A percentile compares a stretch with the other conserved stretches of the same genome.
Evolutionary conservation across 1,140 invertebrate species (phyloP).

Genomic region (Drosophila biarmipes): DNA sequence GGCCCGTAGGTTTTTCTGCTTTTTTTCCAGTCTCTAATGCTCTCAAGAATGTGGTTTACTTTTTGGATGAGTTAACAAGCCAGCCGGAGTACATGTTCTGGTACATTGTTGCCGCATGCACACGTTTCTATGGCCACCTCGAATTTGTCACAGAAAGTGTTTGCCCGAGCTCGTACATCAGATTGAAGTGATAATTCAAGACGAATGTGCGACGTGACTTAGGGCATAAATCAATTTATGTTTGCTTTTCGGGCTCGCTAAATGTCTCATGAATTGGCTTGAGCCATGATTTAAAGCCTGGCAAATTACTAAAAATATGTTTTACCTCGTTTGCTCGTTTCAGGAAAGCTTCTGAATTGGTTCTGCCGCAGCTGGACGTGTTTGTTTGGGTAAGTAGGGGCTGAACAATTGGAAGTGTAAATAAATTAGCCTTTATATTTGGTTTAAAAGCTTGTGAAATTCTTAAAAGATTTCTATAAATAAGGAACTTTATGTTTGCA

Average conservation of each 20-base stretch:
- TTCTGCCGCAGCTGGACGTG: slow-evolving; percentile 13
- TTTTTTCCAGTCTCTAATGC: slow-evolving; percentile 61
- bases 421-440: too few relatives aligned
- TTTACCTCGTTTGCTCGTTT: slow-evolving; percentile 37
- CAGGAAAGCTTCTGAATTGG: slow-evolving; percentile 40
- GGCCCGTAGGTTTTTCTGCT: slow-evolving; percentile 22
- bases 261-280: slow-evolving; percentile 15
- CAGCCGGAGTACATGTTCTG: slow-evolving; percentile 37
- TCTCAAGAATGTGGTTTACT: slow-evolving; percentile 80
- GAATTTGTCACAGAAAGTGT: slow-evolving; percentile 78
- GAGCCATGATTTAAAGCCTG: slow-evolving; percentile 9
- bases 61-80: slow-evolving; percentile 83
- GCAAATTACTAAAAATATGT: slow-evolving; percentile 34
- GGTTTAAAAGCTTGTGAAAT: too few relatives aligned
- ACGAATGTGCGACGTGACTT: slow-evolving; percentile 58
- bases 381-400: slow-evolving; percentile 50
- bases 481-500: too few relatives aligned
- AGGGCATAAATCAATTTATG: slow-evolving; percentile 37
- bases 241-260: not conserved
- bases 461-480: too few relatives aligned
- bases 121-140: slow-evolving; percentile 37
- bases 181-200: slow-evolving; percentile 66
- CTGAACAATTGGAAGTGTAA: not conserved
- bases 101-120: slow-evolving; percentile 37
- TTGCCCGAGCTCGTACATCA: slow-evolving; percentile 63